Percentiles rank a stretch among this genome's conserved stretches.
phyloP scores from a whole-genome alignment of 2,113 vertebrate genomes.

The Plestiodon gilberti region DNA sequence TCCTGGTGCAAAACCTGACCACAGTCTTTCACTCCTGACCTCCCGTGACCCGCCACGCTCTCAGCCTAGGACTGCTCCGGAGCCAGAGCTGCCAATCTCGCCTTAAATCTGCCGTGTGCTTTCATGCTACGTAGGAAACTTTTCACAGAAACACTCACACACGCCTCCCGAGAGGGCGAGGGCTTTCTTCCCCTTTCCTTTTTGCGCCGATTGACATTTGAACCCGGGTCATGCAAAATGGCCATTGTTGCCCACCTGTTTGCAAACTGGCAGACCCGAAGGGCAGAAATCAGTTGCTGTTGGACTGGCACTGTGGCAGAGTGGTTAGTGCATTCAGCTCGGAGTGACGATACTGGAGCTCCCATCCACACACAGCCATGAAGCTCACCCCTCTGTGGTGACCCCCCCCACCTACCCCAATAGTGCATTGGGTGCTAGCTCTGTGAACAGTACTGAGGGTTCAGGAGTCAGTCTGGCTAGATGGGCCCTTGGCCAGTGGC shows the following conservation, averaged over 20 bases:
- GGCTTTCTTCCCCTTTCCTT: background rate
- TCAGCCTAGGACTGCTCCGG: too few relatives aligned
- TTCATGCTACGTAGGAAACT: rapidly evolving
- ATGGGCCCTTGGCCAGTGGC: too few relatives aligned
- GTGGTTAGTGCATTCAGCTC: too few relatives aligned
- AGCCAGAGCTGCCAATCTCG: background rate
- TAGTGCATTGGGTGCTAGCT: too few relatives aligned
- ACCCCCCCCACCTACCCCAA: too few relatives aligned
- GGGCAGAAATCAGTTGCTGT: background rate
- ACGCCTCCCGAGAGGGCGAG: background rate
- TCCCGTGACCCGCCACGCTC: background rate
- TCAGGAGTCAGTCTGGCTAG: too few relatives aligned
- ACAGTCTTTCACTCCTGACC: background rate
- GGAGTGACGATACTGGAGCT: too few relatives aligned
- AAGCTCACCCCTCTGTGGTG: too few relatives aligned
- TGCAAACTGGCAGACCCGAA: background rate
- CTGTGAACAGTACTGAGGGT: too few relatives aligned
- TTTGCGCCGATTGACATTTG: background rate
- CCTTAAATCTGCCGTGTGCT: rapidly evolving
- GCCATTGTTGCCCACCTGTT: background rate
- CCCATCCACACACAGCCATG: too few relatives aligned
- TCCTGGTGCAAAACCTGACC: background rate
- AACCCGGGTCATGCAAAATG: background rate
- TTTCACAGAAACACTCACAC: background rate
- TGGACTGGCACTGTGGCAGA: too few relatives aligned